Conservation (phyloP, 2,113 vertebrate genomes). For the Turnix velox region DNA sequence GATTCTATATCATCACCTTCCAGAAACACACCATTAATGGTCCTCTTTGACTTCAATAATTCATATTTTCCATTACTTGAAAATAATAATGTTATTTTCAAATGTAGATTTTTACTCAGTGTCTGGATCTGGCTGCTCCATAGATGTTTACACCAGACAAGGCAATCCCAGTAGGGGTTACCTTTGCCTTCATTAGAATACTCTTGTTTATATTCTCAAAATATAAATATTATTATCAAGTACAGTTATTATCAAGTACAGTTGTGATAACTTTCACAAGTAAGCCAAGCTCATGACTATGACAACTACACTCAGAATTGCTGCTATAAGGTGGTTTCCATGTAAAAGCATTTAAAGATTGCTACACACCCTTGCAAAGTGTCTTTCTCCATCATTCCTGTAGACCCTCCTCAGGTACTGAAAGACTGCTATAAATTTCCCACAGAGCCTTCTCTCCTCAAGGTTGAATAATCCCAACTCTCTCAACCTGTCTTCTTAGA, state of each 20-base stretch:
- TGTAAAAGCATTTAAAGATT: too few relatives aligned
- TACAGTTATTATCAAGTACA: neutral
- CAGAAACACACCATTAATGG: neutral
- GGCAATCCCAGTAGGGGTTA: neutral
- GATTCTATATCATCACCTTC: constrained; percentile 3
- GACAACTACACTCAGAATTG: neutral
- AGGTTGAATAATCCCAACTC: too few relatives aligned
- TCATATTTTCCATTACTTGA: neutral
- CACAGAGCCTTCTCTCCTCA: too few relatives aligned
- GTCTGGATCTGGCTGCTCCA: neutral
- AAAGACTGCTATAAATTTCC: too few relatives aligned
- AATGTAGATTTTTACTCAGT: neutral
- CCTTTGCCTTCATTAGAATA: neutral
- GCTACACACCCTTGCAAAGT: too few relatives aligned
- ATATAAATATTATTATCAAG: too few relatives aligned
- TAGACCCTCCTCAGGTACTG: too few relatives aligned
- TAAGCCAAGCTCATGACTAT: neutral
- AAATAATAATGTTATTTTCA: neutral
- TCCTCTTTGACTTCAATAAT: neutral
- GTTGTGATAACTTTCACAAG: neutral
- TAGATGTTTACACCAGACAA: neutral
- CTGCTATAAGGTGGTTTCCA: neutral
- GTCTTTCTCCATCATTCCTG: too few relatives aligned
- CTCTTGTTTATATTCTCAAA: neutral
- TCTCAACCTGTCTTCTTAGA: too few relatives aligned